Base-by-base conservation (phyloP, 2,797 vertebrate species). In the Ibycter americanus region DNA sequence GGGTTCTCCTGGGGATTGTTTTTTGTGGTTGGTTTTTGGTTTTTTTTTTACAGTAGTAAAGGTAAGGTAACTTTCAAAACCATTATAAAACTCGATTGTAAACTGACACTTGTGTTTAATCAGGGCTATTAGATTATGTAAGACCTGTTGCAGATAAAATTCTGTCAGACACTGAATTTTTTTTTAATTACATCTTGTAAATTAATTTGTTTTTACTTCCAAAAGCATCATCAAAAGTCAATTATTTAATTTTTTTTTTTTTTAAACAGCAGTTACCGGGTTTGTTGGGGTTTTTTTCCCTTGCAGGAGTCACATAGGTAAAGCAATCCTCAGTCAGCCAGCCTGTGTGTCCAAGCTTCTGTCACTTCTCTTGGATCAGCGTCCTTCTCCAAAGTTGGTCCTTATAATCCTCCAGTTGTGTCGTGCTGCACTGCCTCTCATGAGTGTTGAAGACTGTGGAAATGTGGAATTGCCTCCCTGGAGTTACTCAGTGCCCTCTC, bases 381-480 rank as follows among this genome's bases (percentile, higher is more conserved):
- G 99, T 77, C 99, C 99, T 2, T 99, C 99, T 55, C 99, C 99
- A 73, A 99, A 99, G 97, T 96, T 99, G 95, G 99, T 99, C n/a
- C 99, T 99, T 49, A 99, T 99, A 95, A 99, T 99, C 92, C 99
- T 99, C 56, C 99, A 99, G 97, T 82, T 99, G 46, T 99, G 99
- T 94, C 99, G 99, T 49, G 99, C 99, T 8, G 99, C 99, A 0
- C 98, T 99, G 90, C 99, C 99, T 12, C 99, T 99, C 72, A 99
- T 99, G 99, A 99, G 99, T 3, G 99, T 99, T 42, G 99, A 99
- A 96, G 99, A 99, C 96, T 99, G 99, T 96, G 99, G 99, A 22
- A 99, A 99, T 0, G 99, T 99, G 90, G 99, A 99, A 15, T 98
- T 99, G 81, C 99, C 99, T 1, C 99, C 99, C 4, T 99, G 99